Evolutionary conservation across 2,113 vertebrate genomes (phyloP).

Genomic region (Lamprologus lemairii): DNA sequence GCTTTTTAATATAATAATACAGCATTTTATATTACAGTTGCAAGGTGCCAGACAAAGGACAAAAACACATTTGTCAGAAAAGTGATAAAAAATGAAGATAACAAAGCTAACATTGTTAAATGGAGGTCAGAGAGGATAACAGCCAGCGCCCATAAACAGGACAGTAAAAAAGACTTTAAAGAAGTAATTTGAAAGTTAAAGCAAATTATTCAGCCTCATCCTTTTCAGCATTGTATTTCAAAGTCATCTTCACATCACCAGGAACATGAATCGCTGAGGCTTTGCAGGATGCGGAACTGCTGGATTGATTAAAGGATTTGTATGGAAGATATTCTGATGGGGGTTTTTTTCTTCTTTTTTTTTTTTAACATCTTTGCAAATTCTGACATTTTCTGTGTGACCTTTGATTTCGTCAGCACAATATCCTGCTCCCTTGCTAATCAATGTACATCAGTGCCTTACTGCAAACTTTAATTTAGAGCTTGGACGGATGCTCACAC

Average conservation of each 20-base stretch:
- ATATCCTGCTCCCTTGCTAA: neutral
- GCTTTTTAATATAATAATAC: neutral
- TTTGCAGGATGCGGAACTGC: neutral
- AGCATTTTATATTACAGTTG: neutral
- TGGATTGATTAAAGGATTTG: neutral
- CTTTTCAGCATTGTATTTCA: neutral
- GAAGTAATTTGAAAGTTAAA: neutral
- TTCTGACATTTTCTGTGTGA: neutral
- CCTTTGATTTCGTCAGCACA: neutral
- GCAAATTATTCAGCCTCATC: neutral
- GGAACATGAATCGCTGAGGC: neutral
- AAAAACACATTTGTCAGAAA: neutral
- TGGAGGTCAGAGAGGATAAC: neutral
- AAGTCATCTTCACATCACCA: neutral
- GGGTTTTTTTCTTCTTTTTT: accelerated
- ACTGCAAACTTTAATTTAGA: neutral
- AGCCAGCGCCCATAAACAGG: neutral
- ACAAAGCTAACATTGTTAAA: neutral
- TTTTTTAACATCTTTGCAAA: neutral
- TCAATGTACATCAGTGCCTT: neutral
- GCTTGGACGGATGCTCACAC: neutral
- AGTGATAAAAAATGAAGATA: neutral
- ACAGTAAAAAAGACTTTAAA: neutral
- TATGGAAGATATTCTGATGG: neutral
- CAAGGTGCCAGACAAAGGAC: neutral